A percentile compares a stretch with the other conserved stretches of the same genome.
Conservation (phyloP, 1,140 invertebrate species). For the Triops cancriformis region DNA sequence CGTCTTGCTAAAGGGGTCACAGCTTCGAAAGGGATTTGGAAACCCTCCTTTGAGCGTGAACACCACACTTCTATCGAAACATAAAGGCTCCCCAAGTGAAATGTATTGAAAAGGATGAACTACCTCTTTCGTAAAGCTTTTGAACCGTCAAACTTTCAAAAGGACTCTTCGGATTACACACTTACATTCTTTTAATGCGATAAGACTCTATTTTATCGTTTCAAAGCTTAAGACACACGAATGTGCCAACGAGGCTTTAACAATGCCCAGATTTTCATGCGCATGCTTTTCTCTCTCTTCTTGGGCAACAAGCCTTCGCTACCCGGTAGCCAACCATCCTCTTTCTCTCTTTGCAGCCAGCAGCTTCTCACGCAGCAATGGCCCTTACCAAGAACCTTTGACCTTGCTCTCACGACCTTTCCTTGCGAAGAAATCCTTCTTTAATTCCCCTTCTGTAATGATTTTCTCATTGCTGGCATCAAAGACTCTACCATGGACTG, state of each 20-base stretch:
- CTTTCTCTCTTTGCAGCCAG: not conserved
- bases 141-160: too few relatives aligned
- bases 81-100: too few relatives aligned
- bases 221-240: not conserved
- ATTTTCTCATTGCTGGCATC: not conserved
- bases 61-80: not conserved
- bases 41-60: not conserved
- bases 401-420: slow-evolving; percentile 8
- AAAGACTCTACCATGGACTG: too few relatives aligned
- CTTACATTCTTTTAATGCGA: too few relatives aligned
- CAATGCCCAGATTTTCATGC: not conserved
- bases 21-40: not conserved
- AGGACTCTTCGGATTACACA: too few relatives aligned
- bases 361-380: slow-evolving; percentile 11
- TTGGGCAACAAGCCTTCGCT: not conserved
- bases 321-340: not conserved
- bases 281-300: not conserved
- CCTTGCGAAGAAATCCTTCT: not conserved
- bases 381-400: slow-evolving; percentile 4
- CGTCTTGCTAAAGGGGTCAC: not conserved
- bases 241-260: not conserved
- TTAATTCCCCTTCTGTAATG: not conserved
- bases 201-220: not conserved
- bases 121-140: too few relatives aligned
- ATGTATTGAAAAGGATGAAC: too few relatives aligned